Conservation (phyloP, 2,797 vertebrate genomes). For the Sylvilagus floridanus region DNA sequence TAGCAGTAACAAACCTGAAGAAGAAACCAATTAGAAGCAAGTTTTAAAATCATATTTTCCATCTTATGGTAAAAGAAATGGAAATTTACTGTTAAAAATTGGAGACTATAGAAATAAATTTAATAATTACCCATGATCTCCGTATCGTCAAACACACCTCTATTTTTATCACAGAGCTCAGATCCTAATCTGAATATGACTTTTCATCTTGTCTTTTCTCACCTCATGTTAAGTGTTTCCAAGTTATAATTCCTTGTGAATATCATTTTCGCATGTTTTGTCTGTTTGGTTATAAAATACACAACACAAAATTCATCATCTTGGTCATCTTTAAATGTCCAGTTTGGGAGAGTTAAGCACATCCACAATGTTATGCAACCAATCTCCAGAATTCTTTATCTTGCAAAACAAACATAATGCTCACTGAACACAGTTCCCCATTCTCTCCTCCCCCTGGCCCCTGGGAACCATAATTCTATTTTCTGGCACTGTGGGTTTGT, state of each 20-base stretch:
- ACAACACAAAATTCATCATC: neutral
- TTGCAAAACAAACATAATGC: neutral
- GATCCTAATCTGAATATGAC: neutral
- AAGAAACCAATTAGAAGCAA: slow-evolving; percentile 39
- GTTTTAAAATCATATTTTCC: slow-evolving; percentile 6
- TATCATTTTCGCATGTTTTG: neutral
- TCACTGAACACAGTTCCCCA: neutral
- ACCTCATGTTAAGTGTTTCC: neutral
- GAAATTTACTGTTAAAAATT: slow-evolving; percentile 6
- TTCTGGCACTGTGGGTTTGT: neutral
- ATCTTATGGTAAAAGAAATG: neutral
- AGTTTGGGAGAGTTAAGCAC: neutral
- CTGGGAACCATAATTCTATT: neutral
- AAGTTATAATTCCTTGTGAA: neutral
- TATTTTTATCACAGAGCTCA: neutral
- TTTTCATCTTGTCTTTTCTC: neutral
- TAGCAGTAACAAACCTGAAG: neutral
- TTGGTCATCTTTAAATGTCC: neutral
- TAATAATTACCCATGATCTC: neutral
- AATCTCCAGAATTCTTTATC: neutral
- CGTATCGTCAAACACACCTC: neutral
- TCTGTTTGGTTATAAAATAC: neutral
- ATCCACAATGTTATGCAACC: neutral
- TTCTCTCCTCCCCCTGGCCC: neutral
- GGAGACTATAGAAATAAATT: neutral